A percentile compares a stretch with the other conserved stretches of the same genome.
Evolutionary conservation across 2,888 invertebrate species (phyloP).

Genomic region (Dione vanillae): DNA sequence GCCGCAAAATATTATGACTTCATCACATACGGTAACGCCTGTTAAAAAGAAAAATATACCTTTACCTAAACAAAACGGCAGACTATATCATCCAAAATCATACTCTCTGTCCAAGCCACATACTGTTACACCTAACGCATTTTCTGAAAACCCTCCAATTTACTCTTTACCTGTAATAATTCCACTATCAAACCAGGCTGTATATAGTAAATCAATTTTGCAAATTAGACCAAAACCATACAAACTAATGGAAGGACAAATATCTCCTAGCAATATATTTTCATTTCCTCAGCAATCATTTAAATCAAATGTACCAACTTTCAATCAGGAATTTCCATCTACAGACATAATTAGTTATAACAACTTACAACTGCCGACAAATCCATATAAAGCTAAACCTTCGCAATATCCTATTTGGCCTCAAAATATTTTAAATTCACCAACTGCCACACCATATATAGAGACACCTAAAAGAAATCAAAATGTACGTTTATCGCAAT

Average conservation of each 20-base stretch:
- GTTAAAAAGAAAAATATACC: not conserved
- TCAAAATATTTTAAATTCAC: not conserved
- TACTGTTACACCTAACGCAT: not conserved
- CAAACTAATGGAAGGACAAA: not conserved
- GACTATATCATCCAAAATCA: not conserved
- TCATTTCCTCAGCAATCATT: not conserved
- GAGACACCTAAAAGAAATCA: not conserved
- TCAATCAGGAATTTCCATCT: not conserved
- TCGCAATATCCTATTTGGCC: not conserved
- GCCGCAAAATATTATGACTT: not conserved
- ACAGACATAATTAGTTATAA: not conserved
- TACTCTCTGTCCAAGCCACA: not conserved
- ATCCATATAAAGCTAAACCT: not conserved
- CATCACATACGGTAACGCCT: not conserved
- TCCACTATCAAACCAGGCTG: too few species aligned
- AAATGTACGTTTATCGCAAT: not conserved
- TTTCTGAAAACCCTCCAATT: not conserved
- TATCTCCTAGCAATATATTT: too few species aligned
- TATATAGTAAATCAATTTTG: too few species aligned
- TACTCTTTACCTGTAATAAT: not conserved
- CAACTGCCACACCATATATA: not conserved
- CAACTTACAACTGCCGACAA: not conserved
- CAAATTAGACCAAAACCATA: too few species aligned
- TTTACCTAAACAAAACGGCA: not conserved
- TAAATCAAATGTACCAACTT: not conserved